A percentile compares a stretch with the other conserved stretches of the same genome.
Evolutionary conservation across 2,797 vertebrate genomes (phyloP).

Genomic region (Limnodromus scolopaceus): DNA sequence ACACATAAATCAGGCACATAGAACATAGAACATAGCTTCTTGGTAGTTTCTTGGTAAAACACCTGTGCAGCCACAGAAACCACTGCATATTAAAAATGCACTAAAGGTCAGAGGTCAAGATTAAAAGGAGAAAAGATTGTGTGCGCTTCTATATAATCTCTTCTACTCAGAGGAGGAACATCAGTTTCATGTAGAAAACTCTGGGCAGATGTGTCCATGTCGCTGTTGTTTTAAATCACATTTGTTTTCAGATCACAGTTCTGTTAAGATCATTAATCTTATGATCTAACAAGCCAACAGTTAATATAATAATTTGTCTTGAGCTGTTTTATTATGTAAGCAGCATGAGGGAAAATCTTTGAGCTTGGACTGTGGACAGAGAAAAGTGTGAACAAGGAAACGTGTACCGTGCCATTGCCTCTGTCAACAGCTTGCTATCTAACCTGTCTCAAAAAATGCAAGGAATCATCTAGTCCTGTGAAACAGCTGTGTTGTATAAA

Average conservation of each 20-base stretch:
- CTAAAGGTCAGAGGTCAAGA: neutral
- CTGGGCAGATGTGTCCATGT: neutral
- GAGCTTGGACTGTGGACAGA: neutral
- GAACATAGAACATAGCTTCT: too few relatives aligned
- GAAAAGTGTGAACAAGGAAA: neutral
- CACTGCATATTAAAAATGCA: slow-evolving; percentile 3
- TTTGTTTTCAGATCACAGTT: neutral
- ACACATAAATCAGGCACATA: neutral
- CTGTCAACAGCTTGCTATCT: neutral
- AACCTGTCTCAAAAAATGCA: neutral
- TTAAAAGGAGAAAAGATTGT: neutral
- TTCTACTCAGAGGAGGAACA: neutral
- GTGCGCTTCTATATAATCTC: neutral
- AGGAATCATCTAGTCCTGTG: neutral
- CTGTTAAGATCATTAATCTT: neutral
- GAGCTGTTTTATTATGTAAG: neutral
- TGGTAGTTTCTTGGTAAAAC: neutral
- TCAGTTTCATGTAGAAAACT: neutral
- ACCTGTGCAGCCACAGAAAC: neutral
- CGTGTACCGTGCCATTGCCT: neutral
- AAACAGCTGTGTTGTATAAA: neutral
- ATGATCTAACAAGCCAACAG: neutral
- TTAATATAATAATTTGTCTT: neutral
- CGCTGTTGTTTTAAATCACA: neutral
- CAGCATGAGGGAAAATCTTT: neutral